These are phyloP conservation scores for Volucella bombylans DNA, from an alignment of 2,888 invertebrate genomes.

Conservation along the genomic window DNA sequence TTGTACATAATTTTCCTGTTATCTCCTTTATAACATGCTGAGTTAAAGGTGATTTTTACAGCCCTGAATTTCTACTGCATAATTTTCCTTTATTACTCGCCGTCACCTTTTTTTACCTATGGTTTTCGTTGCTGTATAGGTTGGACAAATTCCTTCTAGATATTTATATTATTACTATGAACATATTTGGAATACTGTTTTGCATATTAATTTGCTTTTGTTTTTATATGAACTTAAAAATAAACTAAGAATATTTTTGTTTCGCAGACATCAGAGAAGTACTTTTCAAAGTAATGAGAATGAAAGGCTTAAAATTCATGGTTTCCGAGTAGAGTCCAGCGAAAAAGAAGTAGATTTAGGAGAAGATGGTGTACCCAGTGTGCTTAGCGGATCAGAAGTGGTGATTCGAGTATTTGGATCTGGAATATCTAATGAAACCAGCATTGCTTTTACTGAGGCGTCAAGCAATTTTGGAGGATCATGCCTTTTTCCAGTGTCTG, in stretches of 20 bases:
- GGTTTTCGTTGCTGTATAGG: too few relatives aligned
- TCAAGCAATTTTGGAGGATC: constrained; percentile 83
- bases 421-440: constrained; percentile 86
- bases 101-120: too few relatives aligned
- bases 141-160: too few relatives aligned
- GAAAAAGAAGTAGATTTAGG: constrained; percentile 75
- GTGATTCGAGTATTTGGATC: constrained; percentile 89
- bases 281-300: constrained; percentile 7
- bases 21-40: too few relatives aligned
- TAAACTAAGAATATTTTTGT: background rate
- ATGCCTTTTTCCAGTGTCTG: constrained; percentile 83
- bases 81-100: too few relatives aligned
- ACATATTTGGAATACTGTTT: too few relatives aligned
- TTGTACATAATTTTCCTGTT: too few relatives aligned
- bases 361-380: constrained; percentile 86
- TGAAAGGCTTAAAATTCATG: constrained; percentile 74
- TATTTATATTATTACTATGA: too few relatives aligned
- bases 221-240: too few relatives aligned
- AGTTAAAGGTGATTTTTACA: too few relatives aligned
- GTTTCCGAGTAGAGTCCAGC: constrained; percentile 77
- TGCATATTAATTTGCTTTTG: too few relatives aligned
- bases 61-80: too few relatives aligned
- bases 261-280: constrained; percentile 20
- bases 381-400: constrained; percentile 85
- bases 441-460: constrained; percentile 88